Conservation (phyloP, 64 coral and sea anemone species). For the Porites lutea region DNA sequence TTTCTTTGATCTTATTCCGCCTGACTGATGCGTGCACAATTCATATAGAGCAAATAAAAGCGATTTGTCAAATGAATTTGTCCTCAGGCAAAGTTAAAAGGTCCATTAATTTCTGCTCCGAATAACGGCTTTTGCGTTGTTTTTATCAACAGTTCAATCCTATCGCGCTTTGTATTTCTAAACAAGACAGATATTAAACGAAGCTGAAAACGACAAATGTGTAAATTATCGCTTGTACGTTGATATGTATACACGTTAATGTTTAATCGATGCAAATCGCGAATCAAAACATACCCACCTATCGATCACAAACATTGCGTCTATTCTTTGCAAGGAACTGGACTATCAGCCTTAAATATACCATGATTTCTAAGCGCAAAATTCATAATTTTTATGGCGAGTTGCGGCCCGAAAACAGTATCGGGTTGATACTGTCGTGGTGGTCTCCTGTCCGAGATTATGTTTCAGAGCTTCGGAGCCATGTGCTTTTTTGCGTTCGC, state of each 20-base stretch:
- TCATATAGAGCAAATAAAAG: background rate
- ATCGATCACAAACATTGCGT: background rate
- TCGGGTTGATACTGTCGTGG: background rate
- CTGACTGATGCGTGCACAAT: background rate
- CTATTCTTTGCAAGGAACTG: background rate
- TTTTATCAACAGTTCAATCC: background rate
- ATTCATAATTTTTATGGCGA: background rate
- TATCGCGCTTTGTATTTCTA: background rate
- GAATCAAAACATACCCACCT: constrained; percentile 40
- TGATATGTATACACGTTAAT: background rate
- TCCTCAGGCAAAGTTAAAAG: background rate
- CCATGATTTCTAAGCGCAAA: background rate
- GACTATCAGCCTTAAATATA: background rate
- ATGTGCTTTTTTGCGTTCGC: background rate
- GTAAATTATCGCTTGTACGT: constrained; percentile 22
- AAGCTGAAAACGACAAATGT: background rate
- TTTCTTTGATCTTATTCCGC: background rate
- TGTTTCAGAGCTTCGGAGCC: background rate
- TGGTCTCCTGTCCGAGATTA: background rate
- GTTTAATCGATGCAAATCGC: constrained; percentile 26
- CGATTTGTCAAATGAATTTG: constrained; percentile 35
- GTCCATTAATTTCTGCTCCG: constrained; percentile 3
- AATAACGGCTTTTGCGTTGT: background rate
- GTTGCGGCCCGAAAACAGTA: background rate
- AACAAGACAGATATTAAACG: background rate